A percentile compares a stretch with the other conserved stretches of the same genome.
Conservation (phyloP, 2,113 vertebrate genomes). For the Ochotona curzoniae region DNA sequence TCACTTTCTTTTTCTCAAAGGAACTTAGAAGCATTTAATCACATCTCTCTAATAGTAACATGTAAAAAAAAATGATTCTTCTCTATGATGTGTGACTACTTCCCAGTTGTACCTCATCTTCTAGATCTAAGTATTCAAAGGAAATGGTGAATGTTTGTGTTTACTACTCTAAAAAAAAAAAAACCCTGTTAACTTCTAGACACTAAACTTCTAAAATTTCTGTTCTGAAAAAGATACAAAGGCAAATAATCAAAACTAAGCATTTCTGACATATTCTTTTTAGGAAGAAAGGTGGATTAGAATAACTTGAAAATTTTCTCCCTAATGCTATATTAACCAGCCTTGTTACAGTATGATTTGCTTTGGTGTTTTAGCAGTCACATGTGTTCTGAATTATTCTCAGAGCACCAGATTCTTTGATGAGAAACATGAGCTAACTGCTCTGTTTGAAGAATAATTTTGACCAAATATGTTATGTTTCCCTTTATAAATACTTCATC, state of each 20-base stretch:
- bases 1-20: constrained; percentile 83
- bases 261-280: constrained; percentile 24
- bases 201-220: constrained; percentile 50
- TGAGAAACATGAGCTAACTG: constrained; percentile 33
- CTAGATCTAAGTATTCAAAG: constrained; percentile 25
- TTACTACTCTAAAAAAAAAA: constrained; percentile 32
- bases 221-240: constrained; percentile 42
- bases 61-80: constrained; percentile 51
- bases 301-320: constrained; percentile 14
- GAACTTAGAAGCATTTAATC: constrained; percentile 82
- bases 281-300: not conserved
- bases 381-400: constrained; percentile 39
- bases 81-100: constrained; percentile 38
- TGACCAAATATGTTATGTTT: constrained; percentile 46
- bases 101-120: constrained; percentile 19
- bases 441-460: not conserved
- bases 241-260: not conserved
- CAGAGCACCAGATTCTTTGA: not conserved
- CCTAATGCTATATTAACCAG: not conserved
- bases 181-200: not conserved
- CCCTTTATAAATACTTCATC: constrained; percentile 20
- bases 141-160: constrained; percentile 41
- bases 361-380: not conserved
- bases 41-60: constrained; percentile 62
- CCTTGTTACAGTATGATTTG: not conserved